phyloP scores from a whole-genome alignment of 2,888 invertebrate species.

The Tineola bisselliella region DNA sequence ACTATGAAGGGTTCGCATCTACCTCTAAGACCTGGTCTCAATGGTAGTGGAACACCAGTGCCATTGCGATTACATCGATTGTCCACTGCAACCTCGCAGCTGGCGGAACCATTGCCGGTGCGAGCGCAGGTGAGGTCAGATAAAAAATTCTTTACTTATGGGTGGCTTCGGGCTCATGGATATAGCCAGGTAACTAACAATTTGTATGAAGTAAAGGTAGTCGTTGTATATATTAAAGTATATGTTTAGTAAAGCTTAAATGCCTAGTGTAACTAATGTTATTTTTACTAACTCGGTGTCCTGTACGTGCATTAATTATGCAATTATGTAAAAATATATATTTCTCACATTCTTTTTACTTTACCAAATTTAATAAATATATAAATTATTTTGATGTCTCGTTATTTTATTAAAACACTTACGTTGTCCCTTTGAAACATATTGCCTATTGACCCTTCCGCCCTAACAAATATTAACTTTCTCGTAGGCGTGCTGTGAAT shows the following conservation, averaged over 20 bases:
- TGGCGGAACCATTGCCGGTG: slow-evolving; percentile 45
- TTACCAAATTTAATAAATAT: no score
- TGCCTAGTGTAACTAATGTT: not conserved
- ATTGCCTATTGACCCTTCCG: not conserved
- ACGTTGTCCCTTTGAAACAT: not conserved
- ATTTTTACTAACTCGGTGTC: not conserved
- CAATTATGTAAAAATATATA: no score
- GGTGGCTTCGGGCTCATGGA: not conserved
- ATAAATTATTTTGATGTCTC: no score
- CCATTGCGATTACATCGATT: slow-evolving; percentile 33
- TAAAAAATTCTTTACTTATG: slow-evolving; percentile 1
- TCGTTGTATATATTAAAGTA: not conserved
- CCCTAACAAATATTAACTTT: not conserved
- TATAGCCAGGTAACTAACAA: slow-evolving; percentile 9
- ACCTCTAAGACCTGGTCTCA: not conserved
- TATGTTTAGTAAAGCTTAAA: not conserved
- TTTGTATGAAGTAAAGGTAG: not conserved
- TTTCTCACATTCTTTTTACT: no score
- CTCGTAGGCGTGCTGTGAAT: not conserved
- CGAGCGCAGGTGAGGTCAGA: slow-evolving; percentile 48
- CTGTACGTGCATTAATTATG: not conserved
- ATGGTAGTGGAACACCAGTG: not conserved
- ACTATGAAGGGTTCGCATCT: slow-evolving; percentile 24
- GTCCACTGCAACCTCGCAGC: slow-evolving; percentile 51
- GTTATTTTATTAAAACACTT: not conserved